A percentile compares a stretch with the other conserved stretches of the same genome.
These are phyloP conservation scores for Dromococcyx pavoninus DNA, from an alignment of 2,797 vertebrate genomes.

Conservation along the genomic window DNA sequence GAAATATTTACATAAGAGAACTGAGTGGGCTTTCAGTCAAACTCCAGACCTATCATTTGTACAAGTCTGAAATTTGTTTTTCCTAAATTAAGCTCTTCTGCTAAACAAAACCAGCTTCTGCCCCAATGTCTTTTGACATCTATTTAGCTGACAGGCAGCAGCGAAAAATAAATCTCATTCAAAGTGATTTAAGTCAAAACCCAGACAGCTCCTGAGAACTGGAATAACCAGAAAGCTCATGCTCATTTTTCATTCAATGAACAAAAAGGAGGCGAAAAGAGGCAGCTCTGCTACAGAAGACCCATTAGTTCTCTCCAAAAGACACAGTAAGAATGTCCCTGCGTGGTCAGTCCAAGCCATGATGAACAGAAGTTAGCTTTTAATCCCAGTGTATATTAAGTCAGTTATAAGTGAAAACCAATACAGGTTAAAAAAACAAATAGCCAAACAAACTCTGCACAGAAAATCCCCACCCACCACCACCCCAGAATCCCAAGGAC, in stretches of 20 bases:
- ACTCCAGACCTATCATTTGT: background rate
- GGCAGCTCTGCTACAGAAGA: background rate
- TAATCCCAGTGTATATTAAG: background rate
- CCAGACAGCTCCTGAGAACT: background rate
- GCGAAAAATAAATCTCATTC: background rate
- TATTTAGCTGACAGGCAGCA: background rate
- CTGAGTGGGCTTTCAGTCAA: background rate
- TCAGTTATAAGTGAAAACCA: background rate
- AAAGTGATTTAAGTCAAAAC: background rate
- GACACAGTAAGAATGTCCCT: background rate
- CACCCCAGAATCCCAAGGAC: background rate
- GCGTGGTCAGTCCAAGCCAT: fast-evolving
- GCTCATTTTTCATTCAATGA: background rate
- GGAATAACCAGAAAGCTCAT: background rate
- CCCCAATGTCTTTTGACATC: background rate
- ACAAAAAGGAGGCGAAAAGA: background rate
- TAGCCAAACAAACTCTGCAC: background rate
- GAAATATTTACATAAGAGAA: background rate
- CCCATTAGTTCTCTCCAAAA: background rate
- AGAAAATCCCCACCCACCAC: background rate
- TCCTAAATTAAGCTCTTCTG: background rate
- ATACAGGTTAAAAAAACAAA: background rate
- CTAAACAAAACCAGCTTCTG: background rate
- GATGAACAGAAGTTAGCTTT: background rate
- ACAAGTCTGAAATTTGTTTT: background rate